A percentile compares a stretch with the other conserved stretches of the same genome.
phyloP scores from a whole-genome alignment of 2,797 vertebrate genomes.

The Poeciliopsis presidionis region DNA sequence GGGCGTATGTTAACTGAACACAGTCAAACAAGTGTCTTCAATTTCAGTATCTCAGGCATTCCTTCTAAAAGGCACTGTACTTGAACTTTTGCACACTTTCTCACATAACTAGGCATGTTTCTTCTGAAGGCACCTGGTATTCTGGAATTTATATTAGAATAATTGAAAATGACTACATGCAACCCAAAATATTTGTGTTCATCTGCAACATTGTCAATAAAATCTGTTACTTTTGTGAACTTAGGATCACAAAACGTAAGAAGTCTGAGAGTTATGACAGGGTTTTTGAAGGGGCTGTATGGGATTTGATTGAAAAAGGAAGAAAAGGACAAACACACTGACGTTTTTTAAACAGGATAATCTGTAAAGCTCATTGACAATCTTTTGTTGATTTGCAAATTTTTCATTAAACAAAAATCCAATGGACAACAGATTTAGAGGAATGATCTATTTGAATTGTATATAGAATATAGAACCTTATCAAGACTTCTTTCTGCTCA shows the following conservation, averaged over 20 bases:
- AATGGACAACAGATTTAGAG: background rate
- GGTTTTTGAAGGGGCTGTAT: background rate
- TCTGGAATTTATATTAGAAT: background rate
- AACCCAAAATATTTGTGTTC: background rate
- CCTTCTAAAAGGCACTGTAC: background rate
- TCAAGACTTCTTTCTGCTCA: background rate
- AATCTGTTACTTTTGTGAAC: background rate
- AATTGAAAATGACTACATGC: background rate
- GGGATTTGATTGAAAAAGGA: background rate
- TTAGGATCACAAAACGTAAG: background rate
- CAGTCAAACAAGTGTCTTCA: background rate
- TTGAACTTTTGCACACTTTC: too few relatives aligned
- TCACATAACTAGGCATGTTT: background rate
- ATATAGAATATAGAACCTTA: background rate
- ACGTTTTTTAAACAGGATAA: background rate
- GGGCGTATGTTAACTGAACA: background rate
- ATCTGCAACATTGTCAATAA: background rate
- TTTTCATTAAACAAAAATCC: background rate
- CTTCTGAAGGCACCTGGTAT: background rate
- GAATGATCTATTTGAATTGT: background rate
- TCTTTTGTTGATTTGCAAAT: background rate
- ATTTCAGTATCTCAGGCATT: slow-evolving; percentile 1
- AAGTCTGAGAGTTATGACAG: background rate
- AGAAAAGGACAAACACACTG: background rate
- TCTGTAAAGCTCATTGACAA: background rate